Conservation (phyloP, 2,888 invertebrate species). For the Drosophila pseudotakahashii region DNA sequence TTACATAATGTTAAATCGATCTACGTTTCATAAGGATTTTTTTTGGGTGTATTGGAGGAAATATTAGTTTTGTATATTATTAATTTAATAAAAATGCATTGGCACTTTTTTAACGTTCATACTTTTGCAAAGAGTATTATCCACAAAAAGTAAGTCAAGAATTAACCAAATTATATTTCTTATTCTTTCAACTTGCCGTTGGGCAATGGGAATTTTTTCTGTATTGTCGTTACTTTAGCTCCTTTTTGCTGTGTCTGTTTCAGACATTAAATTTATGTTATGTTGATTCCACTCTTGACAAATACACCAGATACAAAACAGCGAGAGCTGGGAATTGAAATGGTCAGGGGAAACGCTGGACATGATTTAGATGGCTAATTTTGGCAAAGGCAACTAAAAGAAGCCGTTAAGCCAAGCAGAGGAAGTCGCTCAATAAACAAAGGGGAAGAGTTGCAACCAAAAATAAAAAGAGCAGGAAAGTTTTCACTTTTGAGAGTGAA, state of each 20-base stretch:
- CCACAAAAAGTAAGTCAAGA: constrained; percentile 10
- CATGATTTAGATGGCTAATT: constrained; percentile 33
- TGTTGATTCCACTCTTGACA: constrained; percentile 45
- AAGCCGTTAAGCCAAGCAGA: neutral
- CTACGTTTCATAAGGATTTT: no score
- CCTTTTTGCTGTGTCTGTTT: constrained; percentile 7
- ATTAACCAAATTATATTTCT: constrained; percentile 69
- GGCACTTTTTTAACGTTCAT: neutral
- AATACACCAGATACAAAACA: constrained; percentile 1
- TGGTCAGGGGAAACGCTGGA: constrained; percentile 11
- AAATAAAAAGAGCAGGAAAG: neutral
- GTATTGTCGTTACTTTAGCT: neutral
- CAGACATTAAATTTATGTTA: constrained; percentile 55
- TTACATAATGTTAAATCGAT: no score
- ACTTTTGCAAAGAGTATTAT: neutral
- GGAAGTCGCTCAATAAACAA: constrained; percentile 14
- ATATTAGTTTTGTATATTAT: no score
- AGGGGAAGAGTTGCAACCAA: neutral
- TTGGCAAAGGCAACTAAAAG: constrained; percentile 12
- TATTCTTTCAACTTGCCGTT: constrained; percentile 40
- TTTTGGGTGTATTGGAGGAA: no score
- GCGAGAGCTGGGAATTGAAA: constrained; percentile 3
- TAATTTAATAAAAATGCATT: no score
- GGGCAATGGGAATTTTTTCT: no score
- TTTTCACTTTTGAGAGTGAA: no score